Base-by-base conservation (phyloP, 2,113 vertebrate genomes). In the Oxyura jamaicensis region DNA sequence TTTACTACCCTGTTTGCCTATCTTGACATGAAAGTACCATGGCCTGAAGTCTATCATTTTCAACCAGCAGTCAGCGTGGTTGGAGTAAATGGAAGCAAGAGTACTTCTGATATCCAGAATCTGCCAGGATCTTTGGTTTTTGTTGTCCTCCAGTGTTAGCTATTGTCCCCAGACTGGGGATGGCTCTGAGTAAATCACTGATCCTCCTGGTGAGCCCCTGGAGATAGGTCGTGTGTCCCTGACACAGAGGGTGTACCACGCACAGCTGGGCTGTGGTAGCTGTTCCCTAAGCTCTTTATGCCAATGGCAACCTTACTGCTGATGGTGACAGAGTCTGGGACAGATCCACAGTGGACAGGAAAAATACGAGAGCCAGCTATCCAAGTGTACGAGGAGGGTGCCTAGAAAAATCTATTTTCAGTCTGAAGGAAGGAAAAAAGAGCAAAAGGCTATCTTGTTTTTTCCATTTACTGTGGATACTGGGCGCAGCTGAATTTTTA, bases 171-270 rank as follows among this genome's bases (percentile, higher is more conserved):
- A 1, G 29, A 11, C 26, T 55, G 50, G n/a, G 11, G 6, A 19
- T n/a, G 44, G 17, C n/a, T 71, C 31, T 75, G 55, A 19, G 35
- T 81, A 72, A 67, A 35, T 55, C 16, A 55, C 1, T 25, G 8
- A 39, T 87, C 13, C 18, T 71, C 28, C 50, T 76, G n/a, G n/a
- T 28, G 16, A 72, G 19, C 19, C 26, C 19, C 52, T 53, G 28
- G 35, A 53, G 18, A 53, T 39, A 35, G 48, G 69, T 28, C 11
- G 52, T 6, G 8, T 58, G 19, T 23, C 28, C n/a, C 13, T 14
- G 39, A 21, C 2, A 1, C 19, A 63, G 25, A 36, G n/a, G 36
- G 19, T 26, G 10, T 16, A 85, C 12, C 0, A 0, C 0, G 0
- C 6, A 59, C 25, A 82, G 9, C 11, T 79, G 88, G 13, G 39